These are phyloP conservation scores for Ooceraea biroi DNA, from an alignment of 1,140 invertebrate species.

Conservation along the genomic window DNA sequence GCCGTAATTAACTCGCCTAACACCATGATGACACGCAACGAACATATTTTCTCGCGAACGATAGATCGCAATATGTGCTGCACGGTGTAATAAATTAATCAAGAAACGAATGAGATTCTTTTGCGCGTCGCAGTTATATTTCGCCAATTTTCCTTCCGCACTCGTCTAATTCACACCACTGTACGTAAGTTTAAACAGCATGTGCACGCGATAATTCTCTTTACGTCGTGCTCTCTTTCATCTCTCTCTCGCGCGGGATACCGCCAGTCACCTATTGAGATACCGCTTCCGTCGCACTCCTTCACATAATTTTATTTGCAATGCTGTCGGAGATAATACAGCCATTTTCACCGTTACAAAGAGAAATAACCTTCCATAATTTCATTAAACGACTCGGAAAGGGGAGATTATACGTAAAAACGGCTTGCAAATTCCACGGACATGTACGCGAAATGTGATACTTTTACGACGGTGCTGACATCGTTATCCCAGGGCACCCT, in stretches of 20 bases:
- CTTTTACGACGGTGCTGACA: background rate
- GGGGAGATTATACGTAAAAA: background rate
- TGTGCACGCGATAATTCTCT: background rate
- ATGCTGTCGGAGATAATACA: background rate
- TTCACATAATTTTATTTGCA: background rate
- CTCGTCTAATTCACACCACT: background rate
- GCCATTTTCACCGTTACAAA: background rate
- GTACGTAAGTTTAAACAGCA: too few species aligned
- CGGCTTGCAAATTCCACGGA: constrained; percentile 5
- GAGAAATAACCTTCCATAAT: constrained; percentile 15
- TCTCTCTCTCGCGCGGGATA: too few species aligned
- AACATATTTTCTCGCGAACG: background rate
- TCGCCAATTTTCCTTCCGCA: background rate
- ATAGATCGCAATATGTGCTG: too few species aligned
- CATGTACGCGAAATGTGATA: background rate
- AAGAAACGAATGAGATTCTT: background rate
- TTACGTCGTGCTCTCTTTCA: too few species aligned
- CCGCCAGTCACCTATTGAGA: too few species aligned
- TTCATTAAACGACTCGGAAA: background rate
- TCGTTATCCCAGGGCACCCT: background rate
- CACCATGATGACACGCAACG: background rate
- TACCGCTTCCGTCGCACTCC: background rate
- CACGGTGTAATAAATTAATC: background rate
- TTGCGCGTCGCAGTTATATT: background rate
- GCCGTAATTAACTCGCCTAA: background rate